phyloP scores from a whole-genome alignment of 2,113 vertebrate species.

The Circaetus gallicus region DNA sequence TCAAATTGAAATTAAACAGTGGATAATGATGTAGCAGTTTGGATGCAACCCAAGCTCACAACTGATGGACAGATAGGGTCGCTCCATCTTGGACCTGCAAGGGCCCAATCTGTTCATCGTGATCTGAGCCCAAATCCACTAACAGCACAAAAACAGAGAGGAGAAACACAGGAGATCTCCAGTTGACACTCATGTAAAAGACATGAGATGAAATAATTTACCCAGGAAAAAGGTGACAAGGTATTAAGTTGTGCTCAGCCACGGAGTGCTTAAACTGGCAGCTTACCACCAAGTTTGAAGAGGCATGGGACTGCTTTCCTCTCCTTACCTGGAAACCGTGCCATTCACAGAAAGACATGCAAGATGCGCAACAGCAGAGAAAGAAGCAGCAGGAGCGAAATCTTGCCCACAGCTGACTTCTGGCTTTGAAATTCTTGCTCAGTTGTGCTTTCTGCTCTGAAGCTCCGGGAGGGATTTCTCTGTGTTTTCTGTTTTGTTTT shows the following conservation, averaged over 20 bases:
- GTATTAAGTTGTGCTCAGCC: neutral
- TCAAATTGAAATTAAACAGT: neutral
- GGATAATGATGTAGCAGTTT: neutral
- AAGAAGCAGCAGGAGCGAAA: neutral
- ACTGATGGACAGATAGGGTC: neutral
- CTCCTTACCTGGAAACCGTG: neutral
- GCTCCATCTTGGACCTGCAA: neutral
- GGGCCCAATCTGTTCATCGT: neutral
- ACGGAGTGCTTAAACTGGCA: neutral
- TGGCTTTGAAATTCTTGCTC: slow-evolving; percentile 17
- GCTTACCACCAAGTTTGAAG: neutral
- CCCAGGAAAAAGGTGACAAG: neutral
- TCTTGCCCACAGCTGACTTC: neutral
- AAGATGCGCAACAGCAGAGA: neutral
- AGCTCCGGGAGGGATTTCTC: neutral
- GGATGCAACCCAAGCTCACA: neutral
- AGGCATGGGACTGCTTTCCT: neutral
- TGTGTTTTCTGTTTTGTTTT: neutral
- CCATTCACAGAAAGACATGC: neutral
- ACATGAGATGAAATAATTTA: neutral
- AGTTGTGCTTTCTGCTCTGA: neutral
- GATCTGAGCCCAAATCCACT: neutral
- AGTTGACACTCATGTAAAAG: neutral
- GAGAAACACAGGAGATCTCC: neutral
- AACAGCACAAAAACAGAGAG: neutral